Base-by-base conservation (phyloP, 2,888 invertebrate species). In the Leucozona laternaria region DNA sequence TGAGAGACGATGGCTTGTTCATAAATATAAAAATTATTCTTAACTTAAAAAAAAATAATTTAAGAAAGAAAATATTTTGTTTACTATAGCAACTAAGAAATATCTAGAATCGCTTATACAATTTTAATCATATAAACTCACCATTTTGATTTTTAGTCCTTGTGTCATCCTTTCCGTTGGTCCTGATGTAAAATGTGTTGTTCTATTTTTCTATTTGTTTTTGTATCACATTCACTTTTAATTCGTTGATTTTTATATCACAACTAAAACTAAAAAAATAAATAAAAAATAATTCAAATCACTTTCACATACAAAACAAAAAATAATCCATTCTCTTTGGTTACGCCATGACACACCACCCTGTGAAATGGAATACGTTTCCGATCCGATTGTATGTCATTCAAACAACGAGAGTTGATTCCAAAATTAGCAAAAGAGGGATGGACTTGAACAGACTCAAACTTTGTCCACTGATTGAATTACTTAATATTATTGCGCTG, bases 331-430 rank as follows among this genome's bases (percentile, higher is more conserved):
- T 55, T 55, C 45, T 66, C 72, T 43, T 48, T 68, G 40, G 68
- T 68, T 53, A 71, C 64, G 76, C 62, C 62, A 57, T 5, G n/a
- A 31, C 31, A n/a, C 72, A 73, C 73, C 86, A 79, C 86, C 55
- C 86, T 86, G 64, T 86, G 86, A 86, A 86, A 86, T 79, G 64
- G 28, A 57, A 86, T 79, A 73, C 78, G 37, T 48, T 64, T 78
- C 78, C 81, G 78, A 81, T 48, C 60, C 58, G 70, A 86, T 86
- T 45, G 75, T 70, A 79, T 86, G 75, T 73, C 75, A 66, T 43
- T 68, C 53, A 64, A 48, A 25, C 45, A 28, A 8, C 45, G 64
- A 76, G 79, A 68, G 72, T 68, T 68, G 66, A 66, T 76, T 76
- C 58, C 76, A 45, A 64, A 76, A 81, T 43, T 25, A 48, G 70